These are phyloP conservation scores for Ptilorrhoa leucosticta DNA, from an alignment of 2,113 vertebrate species.

Conservation along the genomic window DNA sequence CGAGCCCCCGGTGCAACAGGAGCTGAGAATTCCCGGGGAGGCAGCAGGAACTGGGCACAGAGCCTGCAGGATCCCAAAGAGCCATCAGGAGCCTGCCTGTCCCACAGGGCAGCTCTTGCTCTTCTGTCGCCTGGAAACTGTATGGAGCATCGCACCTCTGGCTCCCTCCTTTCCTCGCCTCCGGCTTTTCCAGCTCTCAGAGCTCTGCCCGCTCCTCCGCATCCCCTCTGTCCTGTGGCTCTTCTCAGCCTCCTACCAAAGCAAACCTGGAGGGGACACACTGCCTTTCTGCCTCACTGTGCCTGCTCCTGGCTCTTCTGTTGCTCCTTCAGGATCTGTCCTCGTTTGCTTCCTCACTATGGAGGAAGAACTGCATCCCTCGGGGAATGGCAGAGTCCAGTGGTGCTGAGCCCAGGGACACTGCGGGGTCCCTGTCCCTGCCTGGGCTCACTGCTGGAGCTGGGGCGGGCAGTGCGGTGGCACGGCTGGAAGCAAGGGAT, in stretches of 20 bases:
- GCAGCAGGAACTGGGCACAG: neutral
- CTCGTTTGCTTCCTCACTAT: neutral
- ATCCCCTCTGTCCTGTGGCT: neutral
- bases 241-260: conserved; percentile 12
- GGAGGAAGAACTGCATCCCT: neutral
- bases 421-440: accelerated
- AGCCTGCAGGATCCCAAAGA: neutral
- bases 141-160: neutral
- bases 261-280: neutral
- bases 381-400: neutral
- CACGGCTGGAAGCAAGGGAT: neutral
- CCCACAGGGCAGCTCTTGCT: neutral
- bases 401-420: neutral
- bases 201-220: neutral
- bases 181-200: conserved; percentile 6
- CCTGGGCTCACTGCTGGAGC: neutral
- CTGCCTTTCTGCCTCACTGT: neutral
- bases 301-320: conserved; percentile 26
- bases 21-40: neutral
- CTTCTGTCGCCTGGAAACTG: neutral
- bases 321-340: neutral
- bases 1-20: neutral
- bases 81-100: neutral
- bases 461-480: neutral
- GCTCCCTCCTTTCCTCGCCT: neutral